These are phyloP conservation scores for Patella caerulea DNA, from an alignment of 2,888 invertebrate species.

Conservation along the genomic window DNA sequence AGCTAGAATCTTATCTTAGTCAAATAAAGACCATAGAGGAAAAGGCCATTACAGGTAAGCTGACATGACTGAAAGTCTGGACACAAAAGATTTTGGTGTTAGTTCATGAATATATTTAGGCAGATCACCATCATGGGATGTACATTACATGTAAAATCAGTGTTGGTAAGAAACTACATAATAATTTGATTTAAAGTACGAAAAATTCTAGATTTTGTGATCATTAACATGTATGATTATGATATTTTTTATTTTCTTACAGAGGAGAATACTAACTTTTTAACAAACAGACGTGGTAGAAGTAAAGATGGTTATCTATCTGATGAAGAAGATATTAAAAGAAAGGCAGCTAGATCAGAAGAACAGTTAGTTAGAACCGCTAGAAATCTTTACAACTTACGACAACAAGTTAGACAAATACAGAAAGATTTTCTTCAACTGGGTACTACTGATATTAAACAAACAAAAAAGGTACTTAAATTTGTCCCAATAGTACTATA, in stretches of 20 bases:
- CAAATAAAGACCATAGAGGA: constrained; percentile 61
- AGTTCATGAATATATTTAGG: neutral
- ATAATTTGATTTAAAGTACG: neutral
- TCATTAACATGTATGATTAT: constrained; percentile 20
- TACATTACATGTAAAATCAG: neutral
- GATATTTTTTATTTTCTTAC: constrained; percentile 7
- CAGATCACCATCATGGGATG: neutral
- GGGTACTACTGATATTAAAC: constrained; percentile 39
- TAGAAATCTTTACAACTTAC: constrained; percentile 59
- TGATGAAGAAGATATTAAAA: constrained; percentile 56
- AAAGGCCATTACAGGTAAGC: constrained; percentile 49
- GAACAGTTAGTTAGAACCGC: constrained; percentile 58
- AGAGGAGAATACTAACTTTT: constrained; percentile 45
- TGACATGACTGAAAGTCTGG: no score
- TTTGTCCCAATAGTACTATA: no score
- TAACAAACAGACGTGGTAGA: constrained; percentile 42
- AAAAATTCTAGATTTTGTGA: neutral
- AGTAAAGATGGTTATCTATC: constrained; percentile 48
- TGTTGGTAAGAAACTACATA: constrained; percentile 1
- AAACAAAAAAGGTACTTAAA: constrained; percentile 53
- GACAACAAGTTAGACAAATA: constrained; percentile 61
- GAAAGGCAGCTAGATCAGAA: constrained; percentile 50
- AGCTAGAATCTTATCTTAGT: constrained; percentile 59
- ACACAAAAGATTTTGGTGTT: constrained; percentile 1
- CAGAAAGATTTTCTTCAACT: constrained; percentile 52